Conservation (phyloP, 2,113 vertebrate species). For the Rhinichthys klamathensis region DNA sequence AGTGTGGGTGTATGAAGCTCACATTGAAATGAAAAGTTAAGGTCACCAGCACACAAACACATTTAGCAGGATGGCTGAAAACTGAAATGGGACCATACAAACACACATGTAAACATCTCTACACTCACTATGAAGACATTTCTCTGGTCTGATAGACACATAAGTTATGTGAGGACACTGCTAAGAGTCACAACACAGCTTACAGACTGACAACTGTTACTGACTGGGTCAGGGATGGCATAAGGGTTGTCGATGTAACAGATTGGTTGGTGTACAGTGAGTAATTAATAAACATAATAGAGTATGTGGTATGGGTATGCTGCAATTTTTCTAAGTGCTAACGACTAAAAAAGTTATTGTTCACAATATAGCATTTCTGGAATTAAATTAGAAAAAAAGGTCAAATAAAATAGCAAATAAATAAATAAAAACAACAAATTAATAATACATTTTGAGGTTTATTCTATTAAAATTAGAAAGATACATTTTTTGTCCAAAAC, state of each 20-base stretch:
- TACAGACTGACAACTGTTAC: not conserved
- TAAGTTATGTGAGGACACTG: not conserved
- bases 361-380: too few species aligned
- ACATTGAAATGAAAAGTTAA: slow-evolving; percentile 29
- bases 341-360: too few species aligned
- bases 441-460: too few species aligned
- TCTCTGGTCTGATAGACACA: not conserved
- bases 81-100: not conserved
- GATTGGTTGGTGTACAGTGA: too few species aligned
- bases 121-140: not conserved
- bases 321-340: too few species aligned
- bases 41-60: slow-evolving; percentile 28
- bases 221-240: not conserved
- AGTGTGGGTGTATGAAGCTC: slow-evolving; percentile 33
- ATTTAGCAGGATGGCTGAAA: not conserved
- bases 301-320: too few species aligned
- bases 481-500: not conserved
- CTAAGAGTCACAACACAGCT: not conserved
- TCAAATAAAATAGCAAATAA: too few species aligned
- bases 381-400: too few species aligned
- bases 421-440: too few species aligned
- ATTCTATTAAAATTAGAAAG: too few species aligned
- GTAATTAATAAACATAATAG: too few species aligned
- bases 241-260: not conserved
- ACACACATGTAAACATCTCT: slow-evolving; percentile 2